Conservation (phyloP, 2,113 vertebrate genomes). For the Okapia johnstoni region DNA sequence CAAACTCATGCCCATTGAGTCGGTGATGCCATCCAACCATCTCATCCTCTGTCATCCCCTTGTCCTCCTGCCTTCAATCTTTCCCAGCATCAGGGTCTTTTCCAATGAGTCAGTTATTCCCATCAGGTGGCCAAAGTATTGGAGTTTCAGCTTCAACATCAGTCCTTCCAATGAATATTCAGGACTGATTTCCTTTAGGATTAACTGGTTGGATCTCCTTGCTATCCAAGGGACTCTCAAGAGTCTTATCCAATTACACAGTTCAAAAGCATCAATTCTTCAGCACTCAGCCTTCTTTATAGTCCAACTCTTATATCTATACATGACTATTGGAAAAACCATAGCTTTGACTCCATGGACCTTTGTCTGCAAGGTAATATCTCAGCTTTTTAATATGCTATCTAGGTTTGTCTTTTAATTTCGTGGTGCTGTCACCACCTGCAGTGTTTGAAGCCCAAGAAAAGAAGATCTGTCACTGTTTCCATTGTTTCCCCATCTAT, state of each 20-base stretch:
- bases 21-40: not conserved
- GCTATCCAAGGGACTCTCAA: not conserved
- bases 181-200: not conserved
- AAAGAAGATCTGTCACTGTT: not conserved
- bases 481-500: not conserved
- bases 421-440: not conserved
- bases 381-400: not conserved
- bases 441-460: not conserved
- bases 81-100: not conserved
- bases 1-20: not conserved
- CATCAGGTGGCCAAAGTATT: not conserved
- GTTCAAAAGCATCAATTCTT: not conserved
- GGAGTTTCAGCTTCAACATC: not conserved
- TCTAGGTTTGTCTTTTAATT: not conserved
- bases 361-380: not conserved
- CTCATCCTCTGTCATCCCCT: not conserved
- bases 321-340: not conserved
- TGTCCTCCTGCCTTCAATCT: not conserved
- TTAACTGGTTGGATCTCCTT: not conserved
- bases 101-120: not conserved
- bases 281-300: not conserved
- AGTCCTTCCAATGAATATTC: not conserved
- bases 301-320: not conserved
- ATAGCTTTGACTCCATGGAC: not conserved
- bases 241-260: not conserved